A percentile compares a stretch with the other conserved stretches of the same genome.
Evolutionary conservation across 2,113 vertebrate species (phyloP).

Genomic region (Tautogolabrus adspersus): DNA sequence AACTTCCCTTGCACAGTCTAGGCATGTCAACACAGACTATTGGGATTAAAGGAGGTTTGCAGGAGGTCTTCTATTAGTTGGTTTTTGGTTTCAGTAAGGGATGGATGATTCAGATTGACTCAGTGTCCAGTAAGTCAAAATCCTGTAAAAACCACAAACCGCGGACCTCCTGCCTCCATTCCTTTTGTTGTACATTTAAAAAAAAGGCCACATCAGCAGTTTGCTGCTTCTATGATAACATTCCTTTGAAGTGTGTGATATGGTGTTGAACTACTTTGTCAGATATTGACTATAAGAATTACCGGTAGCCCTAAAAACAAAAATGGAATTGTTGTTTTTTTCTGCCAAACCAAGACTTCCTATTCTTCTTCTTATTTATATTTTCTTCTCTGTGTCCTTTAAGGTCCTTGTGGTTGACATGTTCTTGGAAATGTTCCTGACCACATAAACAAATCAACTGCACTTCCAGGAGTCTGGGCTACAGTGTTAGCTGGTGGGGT

Average conservation of each 20-base stretch:
- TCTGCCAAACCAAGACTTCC: too few species aligned
- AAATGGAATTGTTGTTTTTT: not conserved
- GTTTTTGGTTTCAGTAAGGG: conserved; percentile 54
- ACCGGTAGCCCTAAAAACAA: not conserved
- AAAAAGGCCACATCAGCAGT: conserved; percentile 37
- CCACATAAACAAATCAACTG: not conserved
- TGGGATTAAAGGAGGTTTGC: conserved; percentile 48
- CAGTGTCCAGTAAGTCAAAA: conserved; percentile 60
- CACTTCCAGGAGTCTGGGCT: conserved; percentile 2
- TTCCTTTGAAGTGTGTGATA: conserved; percentile 20
- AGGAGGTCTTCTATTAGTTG: conserved; percentile 34
- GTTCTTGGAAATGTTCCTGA: conserved; percentile 4
- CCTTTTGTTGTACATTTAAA: not conserved
- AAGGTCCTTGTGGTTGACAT: not conserved
- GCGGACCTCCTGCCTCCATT: conserved; percentile 51
- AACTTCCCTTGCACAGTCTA: conserved; percentile 46
- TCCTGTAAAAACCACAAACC: conserved; percentile 43
- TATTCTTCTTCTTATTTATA: not conserved
- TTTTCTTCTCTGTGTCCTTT: not conserved
- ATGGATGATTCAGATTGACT: conserved; percentile 65
- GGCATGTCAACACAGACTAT: conserved; percentile 20
- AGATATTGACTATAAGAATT: not conserved
- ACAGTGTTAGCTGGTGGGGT: not conserved
- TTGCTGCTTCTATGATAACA: conserved; percentile 10
- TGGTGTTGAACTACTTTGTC: not conserved